Conservation (phyloP, 2,888 invertebrate species). For the Lacanobia wlatinum region DNA sequence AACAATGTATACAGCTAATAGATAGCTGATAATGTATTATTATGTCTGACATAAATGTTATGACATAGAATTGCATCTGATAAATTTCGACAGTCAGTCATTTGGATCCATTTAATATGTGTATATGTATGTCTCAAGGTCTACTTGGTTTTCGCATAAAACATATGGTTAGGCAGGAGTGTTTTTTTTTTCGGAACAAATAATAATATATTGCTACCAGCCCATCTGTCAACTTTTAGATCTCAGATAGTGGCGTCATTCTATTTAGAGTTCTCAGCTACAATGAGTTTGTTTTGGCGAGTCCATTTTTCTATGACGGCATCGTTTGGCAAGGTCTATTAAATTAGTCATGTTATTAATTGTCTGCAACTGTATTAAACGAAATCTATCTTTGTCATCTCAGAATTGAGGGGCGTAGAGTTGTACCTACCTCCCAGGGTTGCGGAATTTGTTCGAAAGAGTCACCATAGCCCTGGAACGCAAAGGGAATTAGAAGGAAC, state of each 20-base stretch:
- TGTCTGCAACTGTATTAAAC: slow-evolving; percentile 8
- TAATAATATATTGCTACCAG: slow-evolving; percentile 8
- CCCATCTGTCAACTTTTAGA: slow-evolving; percentile 19
- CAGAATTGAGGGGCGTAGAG: slow-evolving; percentile 8
- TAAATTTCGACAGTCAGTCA: slow-evolving; percentile 21
- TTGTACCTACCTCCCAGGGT: neutral
- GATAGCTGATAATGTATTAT: slow-evolving; percentile 34
- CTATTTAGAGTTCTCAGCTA: slow-evolving; percentile 17
- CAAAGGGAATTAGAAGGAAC: too few species aligned
- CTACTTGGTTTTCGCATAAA: slow-evolving; percentile 8
- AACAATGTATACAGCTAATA: slow-evolving; percentile 46
- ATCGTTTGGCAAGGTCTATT: slow-evolving; percentile 22
- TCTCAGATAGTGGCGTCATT: slow-evolving; percentile 12
- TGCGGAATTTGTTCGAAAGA: too few species aligned
- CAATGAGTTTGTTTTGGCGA: slow-evolving; percentile 39
- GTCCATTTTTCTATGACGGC: slow-evolving; percentile 30
- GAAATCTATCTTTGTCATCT: neutral
- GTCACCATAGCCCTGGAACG: too few species aligned
- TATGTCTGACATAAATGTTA: slow-evolving; percentile 47
- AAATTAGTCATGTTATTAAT: slow-evolving; percentile 34
- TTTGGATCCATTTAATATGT: slow-evolving; percentile 22
- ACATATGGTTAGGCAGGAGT: neutral
- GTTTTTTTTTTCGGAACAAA: slow-evolving; percentile 3
- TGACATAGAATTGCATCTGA: slow-evolving; percentile 28
- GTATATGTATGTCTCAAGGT: slow-evolving; percentile 46